Percentiles rank a stretch among this genome's conserved stretches.
Evolutionary conservation across 2,113 vertebrate genomes (phyloP).

Genomic region (Otus sunia): DNA sequence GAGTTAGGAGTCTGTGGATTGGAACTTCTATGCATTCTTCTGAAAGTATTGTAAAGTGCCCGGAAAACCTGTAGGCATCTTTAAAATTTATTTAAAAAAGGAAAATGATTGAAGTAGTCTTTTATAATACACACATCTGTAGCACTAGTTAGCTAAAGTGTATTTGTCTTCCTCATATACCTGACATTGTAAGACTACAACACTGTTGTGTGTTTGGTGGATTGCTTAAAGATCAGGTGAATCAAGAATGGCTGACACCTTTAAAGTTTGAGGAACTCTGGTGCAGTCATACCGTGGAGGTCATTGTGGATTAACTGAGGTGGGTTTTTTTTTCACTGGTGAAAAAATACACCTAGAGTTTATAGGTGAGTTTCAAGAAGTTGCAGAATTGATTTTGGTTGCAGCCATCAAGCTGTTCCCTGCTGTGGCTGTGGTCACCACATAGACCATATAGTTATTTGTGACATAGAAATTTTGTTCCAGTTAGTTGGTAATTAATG

Average conservation of each 20-base stretch:
- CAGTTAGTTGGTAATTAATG: conserved; percentile 28
- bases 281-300: background rate
- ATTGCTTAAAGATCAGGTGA: background rate
- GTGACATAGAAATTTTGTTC: background rate
- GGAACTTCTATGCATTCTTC: background rate
- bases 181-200: background rate
- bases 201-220: background rate
- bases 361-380: background rate
- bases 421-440: background rate
- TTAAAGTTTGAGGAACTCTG: background rate
- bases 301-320: background rate
- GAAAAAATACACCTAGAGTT: background rate
- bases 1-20: background rate
- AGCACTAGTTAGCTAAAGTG: background rate
- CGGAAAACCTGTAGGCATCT: background rate
- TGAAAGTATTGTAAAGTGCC: background rate
- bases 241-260: background rate
- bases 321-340: background rate
- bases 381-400: background rate
- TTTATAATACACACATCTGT: background rate
- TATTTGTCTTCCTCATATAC: background rate
- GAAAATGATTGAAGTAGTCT: background rate
- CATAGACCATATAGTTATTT: background rate
- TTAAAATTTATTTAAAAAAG: background rate
- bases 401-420: background rate